Evolutionary conservation across 2,888 invertebrate genomes (phyloP), one percentile per base, ranked within the genome.

Genomic region (Pristionchus maxplancki): DNA sequence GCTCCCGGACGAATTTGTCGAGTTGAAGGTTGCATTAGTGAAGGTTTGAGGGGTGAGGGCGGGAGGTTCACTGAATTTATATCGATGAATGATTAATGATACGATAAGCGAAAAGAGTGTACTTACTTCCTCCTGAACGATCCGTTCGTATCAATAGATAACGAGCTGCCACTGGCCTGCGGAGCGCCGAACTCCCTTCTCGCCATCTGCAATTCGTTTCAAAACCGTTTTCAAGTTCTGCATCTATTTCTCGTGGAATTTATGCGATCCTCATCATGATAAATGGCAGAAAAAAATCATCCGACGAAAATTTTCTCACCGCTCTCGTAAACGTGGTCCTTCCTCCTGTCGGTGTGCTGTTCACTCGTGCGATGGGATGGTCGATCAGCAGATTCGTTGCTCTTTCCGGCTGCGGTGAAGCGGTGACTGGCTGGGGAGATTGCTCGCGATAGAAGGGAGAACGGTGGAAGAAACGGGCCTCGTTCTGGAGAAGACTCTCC

Each of bases 401-500:
- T 81, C 81, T 48, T 1, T 83, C 53, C 0, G 28, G 34, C 9
- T 24, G 50, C 1, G 78, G 53, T 0, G 82, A 83, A 0, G 20
- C 31, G 0, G 53, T 50, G 34, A 37, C 50, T 3, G 53, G 81
- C 17, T 67, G 64, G 15, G 85, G 44, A 9, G 64, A 44, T 13
- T 71, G 34, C 31, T 88, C 67, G 6, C 28, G 78, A 50, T 88
- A 88, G 62, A 78, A 88, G 37, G 37, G 78, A 20, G 88, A 88
- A 44, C 88, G 78, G 4, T 89, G 89, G 88, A 92, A 92, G 64
- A 92, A 88, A 24, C 91, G 89, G n/a, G 71, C 74, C 20, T 89
- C 91, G 87, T 92, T 90, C 67, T 78, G 88, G 37, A 92, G 90
- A 40, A 92, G 83, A 15, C 89, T 89, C 89, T 92, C 92, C 8